phyloP scores from a whole-genome alignment of 2,888 invertebrate genomes.

The Diplolepis rosae region DNA sequence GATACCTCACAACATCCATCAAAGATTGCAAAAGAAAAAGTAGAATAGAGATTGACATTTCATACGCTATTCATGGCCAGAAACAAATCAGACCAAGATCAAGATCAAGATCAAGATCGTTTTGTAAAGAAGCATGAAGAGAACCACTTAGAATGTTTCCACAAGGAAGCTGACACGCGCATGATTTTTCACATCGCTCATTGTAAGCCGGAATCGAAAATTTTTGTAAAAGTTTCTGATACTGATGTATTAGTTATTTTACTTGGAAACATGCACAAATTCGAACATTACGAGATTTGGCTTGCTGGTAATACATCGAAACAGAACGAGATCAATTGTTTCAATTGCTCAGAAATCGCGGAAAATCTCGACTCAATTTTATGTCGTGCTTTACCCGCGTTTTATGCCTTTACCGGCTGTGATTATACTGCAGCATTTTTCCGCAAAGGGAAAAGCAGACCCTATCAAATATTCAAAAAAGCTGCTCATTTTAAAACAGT shows the following conservation, averaged over 20 bases:
- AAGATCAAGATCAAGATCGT: background rate
- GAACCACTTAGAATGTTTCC: background rate
- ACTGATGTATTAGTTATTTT: conserved; percentile 57
- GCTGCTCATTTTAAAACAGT: too few species aligned
- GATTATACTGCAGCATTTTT: too few species aligned
- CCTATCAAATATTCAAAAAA: too few species aligned
- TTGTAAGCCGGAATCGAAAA: conserved; percentile 46
- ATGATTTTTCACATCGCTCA: conserved; percentile 52
- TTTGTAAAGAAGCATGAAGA: background rate
- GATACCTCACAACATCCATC: conserved; percentile 11
- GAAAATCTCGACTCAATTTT: background rate
- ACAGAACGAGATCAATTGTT: conserved; percentile 33
- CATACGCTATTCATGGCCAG: conserved; percentile 52
- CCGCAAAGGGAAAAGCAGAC: conserved; percentile 14
- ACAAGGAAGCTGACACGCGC: conserved; percentile 55
- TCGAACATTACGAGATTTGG: background rate
- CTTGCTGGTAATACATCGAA: conserved; percentile 19
- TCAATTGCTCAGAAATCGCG: background rate
- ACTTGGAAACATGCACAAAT: conserved; percentile 56
- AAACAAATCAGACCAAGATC: conserved; percentile 47
- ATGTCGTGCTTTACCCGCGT: too few species aligned
- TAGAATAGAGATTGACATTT: conserved; percentile 44
- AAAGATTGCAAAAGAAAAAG: conserved; percentile 1
- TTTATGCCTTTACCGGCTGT: too few species aligned
- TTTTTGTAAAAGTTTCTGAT: conserved; percentile 54